Percentiles rank a stretch among this genome's conserved stretches.
Conservation (phyloP, 2,888 invertebrate genomes). For the Pristionchus maxplancki region DNA sequence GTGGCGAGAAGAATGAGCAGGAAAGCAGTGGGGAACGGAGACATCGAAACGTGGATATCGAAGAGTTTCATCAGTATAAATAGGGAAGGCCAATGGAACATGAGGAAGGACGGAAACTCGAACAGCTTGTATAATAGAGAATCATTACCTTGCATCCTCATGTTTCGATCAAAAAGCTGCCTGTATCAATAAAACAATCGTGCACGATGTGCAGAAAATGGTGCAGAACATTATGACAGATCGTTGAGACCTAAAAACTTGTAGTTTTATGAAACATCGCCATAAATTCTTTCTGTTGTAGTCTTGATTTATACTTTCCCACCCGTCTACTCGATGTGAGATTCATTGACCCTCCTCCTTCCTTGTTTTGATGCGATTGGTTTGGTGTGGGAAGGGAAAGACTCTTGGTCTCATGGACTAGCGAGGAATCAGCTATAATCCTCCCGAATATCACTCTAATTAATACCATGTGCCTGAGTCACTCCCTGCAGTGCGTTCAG, state of each 20-base stretch:
- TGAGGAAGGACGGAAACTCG: too few species aligned
- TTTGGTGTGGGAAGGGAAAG: conserved; percentile 8
- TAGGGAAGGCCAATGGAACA: too few species aligned
- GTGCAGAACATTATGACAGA: too few species aligned
- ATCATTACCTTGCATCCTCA: too few species aligned
- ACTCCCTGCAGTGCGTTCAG: background rate
- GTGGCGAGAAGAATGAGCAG: background rate
- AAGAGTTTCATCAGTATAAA: too few species aligned
- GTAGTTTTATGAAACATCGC: too few species aligned
- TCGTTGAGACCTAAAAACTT: too few species aligned
- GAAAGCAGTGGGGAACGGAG: background rate
- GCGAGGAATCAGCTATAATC: background rate
- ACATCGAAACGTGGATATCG: background rate
- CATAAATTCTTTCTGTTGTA: background rate
- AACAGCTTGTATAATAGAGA: too few species aligned
- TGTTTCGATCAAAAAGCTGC: too few species aligned
- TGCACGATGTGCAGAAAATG: too few species aligned
- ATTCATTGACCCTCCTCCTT: background rate
- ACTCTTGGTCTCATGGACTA: background rate
- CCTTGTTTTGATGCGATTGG: background rate
- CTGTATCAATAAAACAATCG: too few species aligned
- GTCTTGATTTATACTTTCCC: background rate
- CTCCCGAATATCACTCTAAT: background rate
- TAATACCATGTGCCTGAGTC: background rate
- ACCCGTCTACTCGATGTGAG: background rate